A percentile compares a stretch with the other conserved stretches of the same genome.
Evolutionary conservation across 1,140 invertebrate species (phyloP).

Genomic region (Hesperophylax magnus): DNA sequence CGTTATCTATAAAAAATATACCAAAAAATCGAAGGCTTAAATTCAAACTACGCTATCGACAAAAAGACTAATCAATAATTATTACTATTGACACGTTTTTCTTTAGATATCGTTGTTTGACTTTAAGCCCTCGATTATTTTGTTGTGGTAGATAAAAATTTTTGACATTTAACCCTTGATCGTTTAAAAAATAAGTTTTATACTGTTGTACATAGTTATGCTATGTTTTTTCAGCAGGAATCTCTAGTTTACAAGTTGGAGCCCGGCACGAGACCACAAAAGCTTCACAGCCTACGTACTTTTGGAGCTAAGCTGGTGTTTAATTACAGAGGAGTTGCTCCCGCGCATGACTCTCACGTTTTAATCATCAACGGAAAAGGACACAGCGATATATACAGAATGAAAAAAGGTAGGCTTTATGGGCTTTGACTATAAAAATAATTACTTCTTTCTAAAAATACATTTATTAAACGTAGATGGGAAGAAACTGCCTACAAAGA

Average conservation of each 20-base stretch:
- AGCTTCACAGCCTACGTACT: conserved; percentile 38
- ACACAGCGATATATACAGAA: conserved; percentile 29
- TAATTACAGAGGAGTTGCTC: conserved; percentile 22
- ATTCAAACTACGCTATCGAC: too few relatives aligned
- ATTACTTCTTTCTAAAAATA: not conserved
- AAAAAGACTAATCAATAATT: too few relatives aligned
- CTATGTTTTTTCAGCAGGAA: conserved; percentile 14
- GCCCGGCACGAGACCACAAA: conserved; percentile 25
- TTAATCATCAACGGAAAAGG: conserved; percentile 26
- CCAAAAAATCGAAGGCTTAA: too few relatives aligned
- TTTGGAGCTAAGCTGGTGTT: conserved; percentile 15
- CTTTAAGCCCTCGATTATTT: too few relatives aligned
- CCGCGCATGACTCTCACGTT: not conserved
- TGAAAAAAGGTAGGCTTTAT: conserved; percentile 15
- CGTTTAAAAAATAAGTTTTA: too few relatives aligned
- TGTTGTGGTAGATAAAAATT: too few relatives aligned
- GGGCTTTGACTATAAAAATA: not conserved
- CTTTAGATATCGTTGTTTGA: too few relatives aligned
- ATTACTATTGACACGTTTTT: too few relatives aligned
- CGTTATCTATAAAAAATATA: too few relatives aligned
- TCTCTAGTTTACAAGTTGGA: conserved; percentile 45
- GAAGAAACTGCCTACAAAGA: not conserved
- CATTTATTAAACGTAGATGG: not conserved
- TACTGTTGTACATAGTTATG: too few relatives aligned
- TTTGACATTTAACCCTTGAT: too few relatives aligned